These are phyloP conservation scores for Hydrophis major DNA, from an alignment of 2,797 vertebrate genomes.

Conservation along the genomic window DNA sequence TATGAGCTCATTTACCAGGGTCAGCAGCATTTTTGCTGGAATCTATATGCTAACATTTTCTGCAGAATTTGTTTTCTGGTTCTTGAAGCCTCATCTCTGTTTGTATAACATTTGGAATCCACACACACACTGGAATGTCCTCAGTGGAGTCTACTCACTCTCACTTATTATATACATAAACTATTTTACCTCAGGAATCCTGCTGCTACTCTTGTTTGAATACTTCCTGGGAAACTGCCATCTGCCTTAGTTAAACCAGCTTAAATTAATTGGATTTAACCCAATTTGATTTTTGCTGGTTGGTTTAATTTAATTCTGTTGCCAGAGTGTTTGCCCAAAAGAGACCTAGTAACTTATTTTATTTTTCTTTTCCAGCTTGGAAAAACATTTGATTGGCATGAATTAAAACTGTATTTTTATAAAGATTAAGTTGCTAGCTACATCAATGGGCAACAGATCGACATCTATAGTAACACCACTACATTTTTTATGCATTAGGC, in stretches of 20 bases:
- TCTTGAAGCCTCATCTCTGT: not conserved
- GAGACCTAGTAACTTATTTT: not conserved
- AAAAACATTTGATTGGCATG: not conserved
- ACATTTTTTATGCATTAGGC: not conserved
- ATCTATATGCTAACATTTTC: not conserved
- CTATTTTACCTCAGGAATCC: not conserved
- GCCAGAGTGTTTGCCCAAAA: not conserved
- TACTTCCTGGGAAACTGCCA: not conserved
- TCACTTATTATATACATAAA: conserved; percentile 2
- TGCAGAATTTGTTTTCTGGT: not conserved
- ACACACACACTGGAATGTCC: not conserved
- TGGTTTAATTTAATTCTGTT: not conserved
- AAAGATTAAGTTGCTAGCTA: not conserved
- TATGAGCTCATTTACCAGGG: not conserved
- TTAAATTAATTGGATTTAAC: conserved; percentile 20
- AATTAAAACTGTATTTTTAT: not conserved
- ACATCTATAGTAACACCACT: not conserved
- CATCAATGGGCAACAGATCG: not conserved
- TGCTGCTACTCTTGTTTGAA: not conserved
- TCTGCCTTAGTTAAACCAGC: conserved; percentile 20
- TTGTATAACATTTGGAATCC: not conserved
- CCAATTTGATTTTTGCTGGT: not conserved
- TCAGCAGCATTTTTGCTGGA: not conserved
- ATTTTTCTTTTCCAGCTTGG: not conserved
- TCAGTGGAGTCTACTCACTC: not conserved